Evolutionary conservation across 2,113 vertebrate genomes (phyloP).

Genomic region (Semnornis frantzii): DNA sequence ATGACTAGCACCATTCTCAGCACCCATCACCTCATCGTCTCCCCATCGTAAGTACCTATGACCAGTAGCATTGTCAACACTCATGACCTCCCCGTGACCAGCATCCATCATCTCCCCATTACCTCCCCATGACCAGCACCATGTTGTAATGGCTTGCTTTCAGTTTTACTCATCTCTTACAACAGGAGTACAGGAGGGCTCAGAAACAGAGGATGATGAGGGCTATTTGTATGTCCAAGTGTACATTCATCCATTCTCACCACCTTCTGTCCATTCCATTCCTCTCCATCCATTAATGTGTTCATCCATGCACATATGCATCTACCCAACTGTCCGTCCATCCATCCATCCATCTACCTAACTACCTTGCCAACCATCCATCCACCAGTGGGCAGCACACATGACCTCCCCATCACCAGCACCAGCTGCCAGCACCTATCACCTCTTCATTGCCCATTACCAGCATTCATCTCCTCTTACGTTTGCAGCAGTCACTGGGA

Average conservation of each 20-base stretch:
- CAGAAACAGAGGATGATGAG: not conserved
- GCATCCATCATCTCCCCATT: not conserved
- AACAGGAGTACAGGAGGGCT: not conserved
- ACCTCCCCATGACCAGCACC: not conserved
- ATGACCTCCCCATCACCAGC: not conserved
- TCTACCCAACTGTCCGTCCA: too few species aligned
- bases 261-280: too few species aligned
- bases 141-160: rapidly evolving
- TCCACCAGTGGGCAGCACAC: not conserved
- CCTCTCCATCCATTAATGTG: too few species aligned
- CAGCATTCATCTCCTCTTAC: not conserved
- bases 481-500: rapidly evolving
- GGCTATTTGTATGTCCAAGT: not conserved
- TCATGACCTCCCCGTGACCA: too few species aligned
- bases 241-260: not conserved
- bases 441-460: too few species aligned
- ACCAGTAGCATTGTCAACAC: too few species aligned
- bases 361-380: not conserved
- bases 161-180: not conserved
- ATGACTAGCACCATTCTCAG: too few species aligned
- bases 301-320: too few species aligned
- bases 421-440: too few species aligned
- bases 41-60: too few species aligned
- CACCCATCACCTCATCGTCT: not conserved
- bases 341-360: too few species aligned